phyloP scores from a whole-genome alignment of 2,113 vertebrate species.

The Lichenostomus cassidix region DNA sequence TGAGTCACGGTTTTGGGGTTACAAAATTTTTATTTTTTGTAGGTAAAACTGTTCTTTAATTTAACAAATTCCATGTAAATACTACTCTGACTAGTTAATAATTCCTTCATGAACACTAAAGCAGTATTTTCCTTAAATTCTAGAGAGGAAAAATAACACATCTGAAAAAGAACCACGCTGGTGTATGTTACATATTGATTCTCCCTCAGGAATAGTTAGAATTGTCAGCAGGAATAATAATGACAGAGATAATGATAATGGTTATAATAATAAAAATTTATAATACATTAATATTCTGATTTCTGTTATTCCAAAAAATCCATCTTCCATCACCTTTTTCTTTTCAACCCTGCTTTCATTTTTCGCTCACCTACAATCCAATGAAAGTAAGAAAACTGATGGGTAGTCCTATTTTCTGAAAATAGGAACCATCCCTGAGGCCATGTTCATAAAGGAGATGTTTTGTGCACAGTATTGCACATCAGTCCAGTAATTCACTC shows the following conservation, averaged over 20 bases:
- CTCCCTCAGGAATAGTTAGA: background rate
- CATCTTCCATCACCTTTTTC: background rate
- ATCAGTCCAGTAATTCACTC: background rate
- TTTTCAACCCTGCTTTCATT: background rate
- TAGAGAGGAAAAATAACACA: background rate
- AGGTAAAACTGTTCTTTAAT: background rate
- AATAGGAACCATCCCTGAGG: background rate
- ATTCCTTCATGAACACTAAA: background rate
- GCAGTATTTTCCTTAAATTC: background rate
- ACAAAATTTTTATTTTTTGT: background rate
- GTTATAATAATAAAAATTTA: background rate
- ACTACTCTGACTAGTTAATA: background rate
- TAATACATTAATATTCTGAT: background rate
- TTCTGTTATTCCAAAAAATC: background rate
- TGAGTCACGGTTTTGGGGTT: background rate
- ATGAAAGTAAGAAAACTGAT: background rate
- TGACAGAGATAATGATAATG: background rate
- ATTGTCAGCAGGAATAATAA: background rate
- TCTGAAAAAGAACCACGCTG: background rate
- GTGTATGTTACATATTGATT: background rate
- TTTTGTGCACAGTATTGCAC: background rate
- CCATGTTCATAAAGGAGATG: background rate
- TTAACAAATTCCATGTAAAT: background rate
- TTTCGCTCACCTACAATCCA: background rate
- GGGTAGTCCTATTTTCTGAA: background rate